A percentile compares a stretch with the other conserved stretches of the same genome.
These are phyloP conservation scores for Gnatocerus cornutus DNA, from an alignment of 2,888 invertebrate species.

Conservation along the genomic window DNA sequence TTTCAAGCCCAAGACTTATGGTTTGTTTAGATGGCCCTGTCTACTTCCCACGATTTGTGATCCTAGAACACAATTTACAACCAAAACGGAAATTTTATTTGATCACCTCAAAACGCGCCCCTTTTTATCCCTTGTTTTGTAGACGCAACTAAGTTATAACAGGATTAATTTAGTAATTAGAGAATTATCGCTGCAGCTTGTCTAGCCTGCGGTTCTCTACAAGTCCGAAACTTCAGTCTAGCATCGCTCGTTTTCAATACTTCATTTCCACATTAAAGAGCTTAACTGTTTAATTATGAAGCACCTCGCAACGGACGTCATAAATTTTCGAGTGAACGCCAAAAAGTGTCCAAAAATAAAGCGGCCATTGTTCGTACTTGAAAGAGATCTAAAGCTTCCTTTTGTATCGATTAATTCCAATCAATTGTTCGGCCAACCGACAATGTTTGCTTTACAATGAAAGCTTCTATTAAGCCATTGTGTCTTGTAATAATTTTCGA, in stretches of 20 bases:
- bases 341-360: constrained; percentile 33
- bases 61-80: constrained; percentile 59
- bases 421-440: constrained; percentile 35
- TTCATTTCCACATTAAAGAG: too few relatives aligned
- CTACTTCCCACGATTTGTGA: constrained; percentile 64
- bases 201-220: too few relatives aligned
- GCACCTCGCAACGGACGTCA: neutral
- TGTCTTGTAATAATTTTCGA: constrained; percentile 21
- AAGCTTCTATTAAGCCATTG: constrained; percentile 34
- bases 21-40: constrained; percentile 65
- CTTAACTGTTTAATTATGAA: neutral
- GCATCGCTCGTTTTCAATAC: too few relatives aligned
- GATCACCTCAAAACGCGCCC: constrained; percentile 44
- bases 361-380: constrained; percentile 37
- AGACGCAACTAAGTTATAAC: constrained; percentile 10
- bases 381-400: constrained; percentile 37
- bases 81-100: constrained; percentile 61
- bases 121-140: too few relatives aligned
- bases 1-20: constrained; percentile 60
- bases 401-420: constrained; percentile 41
- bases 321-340: constrained; percentile 7
- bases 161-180: neutral
- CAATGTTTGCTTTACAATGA: constrained; percentile 38
- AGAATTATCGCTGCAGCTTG: too few relatives aligned
- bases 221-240: too few relatives aligned